Evolutionary conservation across 2,888 invertebrate species (phyloP).

Genomic region (Tipula unca): DNA sequence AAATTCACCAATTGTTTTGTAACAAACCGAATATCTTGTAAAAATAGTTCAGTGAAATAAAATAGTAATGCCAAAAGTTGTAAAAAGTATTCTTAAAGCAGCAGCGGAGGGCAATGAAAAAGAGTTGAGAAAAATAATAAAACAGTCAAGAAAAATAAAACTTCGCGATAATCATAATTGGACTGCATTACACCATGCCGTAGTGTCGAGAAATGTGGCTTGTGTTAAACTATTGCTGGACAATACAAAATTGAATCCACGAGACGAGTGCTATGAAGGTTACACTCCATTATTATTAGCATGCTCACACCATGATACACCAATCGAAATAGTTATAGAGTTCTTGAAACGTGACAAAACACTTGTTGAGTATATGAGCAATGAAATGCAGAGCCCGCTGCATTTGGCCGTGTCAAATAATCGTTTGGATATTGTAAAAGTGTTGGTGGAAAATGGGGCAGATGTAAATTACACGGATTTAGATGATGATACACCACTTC

Average conservation of each 20-base stretch:
- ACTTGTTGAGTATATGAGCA: slow-evolving; percentile 22
- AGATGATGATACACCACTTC: slow-evolving; percentile 23
- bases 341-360: slow-evolving; percentile 15
- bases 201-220: slow-evolving; percentile 19
- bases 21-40: not conserved
- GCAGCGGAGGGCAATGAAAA: not conserved
- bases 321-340: slow-evolving; percentile 20
- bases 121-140: not conserved
- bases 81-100: not conserved
- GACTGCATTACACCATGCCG: slow-evolving; percentile 24
- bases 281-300: slow-evolving; percentile 23
- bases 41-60: not conserved
- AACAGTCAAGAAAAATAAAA: not conserved
- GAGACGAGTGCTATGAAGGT: slow-evolving; percentile 22
- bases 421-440: slow-evolving; percentile 22
- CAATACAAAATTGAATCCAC: not conserved
- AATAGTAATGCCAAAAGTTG: not conserved
- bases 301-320: not conserved
- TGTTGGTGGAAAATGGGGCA: slow-evolving; percentile 22
- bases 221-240: slow-evolving; percentile 21
- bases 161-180: slow-evolving; percentile 23
- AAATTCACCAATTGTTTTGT: not conserved
- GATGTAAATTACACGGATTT: slow-evolving; percentile 23
- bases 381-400: slow-evolving; percentile 23
- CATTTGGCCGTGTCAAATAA: slow-evolving; percentile 22